phyloP scores from a whole-genome alignment of 2,888 invertebrate species.

The Cephus spinipes region DNA sequence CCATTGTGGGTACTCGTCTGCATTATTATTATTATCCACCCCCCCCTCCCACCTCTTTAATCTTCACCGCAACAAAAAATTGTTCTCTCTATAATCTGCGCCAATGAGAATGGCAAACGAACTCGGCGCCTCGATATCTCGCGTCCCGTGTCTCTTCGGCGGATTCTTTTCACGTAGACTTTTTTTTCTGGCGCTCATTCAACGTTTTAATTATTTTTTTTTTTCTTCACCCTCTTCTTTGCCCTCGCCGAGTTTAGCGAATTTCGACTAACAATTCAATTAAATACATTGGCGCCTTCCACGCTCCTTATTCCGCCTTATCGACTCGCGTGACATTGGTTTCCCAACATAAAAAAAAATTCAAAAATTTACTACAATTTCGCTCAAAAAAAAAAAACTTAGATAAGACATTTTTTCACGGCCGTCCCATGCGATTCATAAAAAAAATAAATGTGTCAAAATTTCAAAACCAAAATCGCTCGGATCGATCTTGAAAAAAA shows the following conservation, averaged over 20 bases:
- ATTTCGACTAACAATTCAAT: no score
- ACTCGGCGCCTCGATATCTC: background rate
- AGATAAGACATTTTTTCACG: conserved; percentile 29
- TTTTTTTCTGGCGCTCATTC: background rate
- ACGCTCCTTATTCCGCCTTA: no score
- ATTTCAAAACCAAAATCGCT: background rate
- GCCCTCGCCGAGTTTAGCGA: no score
- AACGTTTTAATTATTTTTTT: background rate
- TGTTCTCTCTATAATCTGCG: conserved; percentile 22
- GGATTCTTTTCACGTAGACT: no score
- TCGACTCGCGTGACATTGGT: no score
- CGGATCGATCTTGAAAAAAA: conserved; percentile 25
- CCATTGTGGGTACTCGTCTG: background rate
- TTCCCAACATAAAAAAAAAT: no score
- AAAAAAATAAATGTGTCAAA: no score
- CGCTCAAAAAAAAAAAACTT: no score
- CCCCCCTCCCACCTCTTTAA: background rate
- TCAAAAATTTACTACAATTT: no score
- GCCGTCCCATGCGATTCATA: background rate
- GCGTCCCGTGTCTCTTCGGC: no score
- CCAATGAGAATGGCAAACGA: conserved; percentile 20
- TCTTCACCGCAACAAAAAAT: conserved; percentile 15
- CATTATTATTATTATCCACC: background rate
- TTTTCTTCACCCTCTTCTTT: no score
- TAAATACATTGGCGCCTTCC: no score